Evolutionary conservation across 2,888 invertebrate genomes (phyloP).

Genomic region (Dyspetes luteomarginatus): DNA sequence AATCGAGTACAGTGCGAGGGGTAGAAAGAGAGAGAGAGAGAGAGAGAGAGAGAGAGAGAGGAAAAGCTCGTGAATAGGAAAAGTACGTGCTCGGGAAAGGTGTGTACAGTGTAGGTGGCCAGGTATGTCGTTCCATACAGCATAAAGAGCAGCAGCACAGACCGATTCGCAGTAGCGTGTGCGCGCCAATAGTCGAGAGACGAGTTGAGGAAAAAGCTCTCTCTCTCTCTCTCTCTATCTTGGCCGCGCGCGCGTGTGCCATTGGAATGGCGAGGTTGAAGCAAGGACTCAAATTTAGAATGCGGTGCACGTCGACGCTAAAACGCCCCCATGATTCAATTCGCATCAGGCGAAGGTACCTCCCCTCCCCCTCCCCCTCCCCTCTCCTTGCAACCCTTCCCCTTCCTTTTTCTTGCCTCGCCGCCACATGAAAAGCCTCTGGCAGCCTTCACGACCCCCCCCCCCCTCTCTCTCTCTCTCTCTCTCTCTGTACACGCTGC

Average conservation of each 20-base stretch:
- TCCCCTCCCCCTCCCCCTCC: slow-evolving; percentile 6
- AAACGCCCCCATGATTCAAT: slow-evolving; percentile 83
- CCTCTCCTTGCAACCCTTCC: background rate
- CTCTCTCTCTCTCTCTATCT: slow-evolving; percentile 20
- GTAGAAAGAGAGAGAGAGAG: slow-evolving; percentile 5
- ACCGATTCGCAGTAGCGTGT: slow-evolving; percentile 39
- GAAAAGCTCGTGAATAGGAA: slow-evolving; percentile 69
- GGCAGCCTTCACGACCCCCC: slow-evolving; percentile 39
- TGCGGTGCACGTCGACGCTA: slow-evolving; percentile 81
- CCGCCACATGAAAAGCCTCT: slow-evolving; percentile 30
- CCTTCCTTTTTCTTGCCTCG: background rate
- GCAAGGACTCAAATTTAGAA: slow-evolving; percentile 77
- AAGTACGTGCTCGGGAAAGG: slow-evolving; percentile 54
- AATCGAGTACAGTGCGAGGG: too few relatives aligned
- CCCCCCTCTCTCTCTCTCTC: background rate
- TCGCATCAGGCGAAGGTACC: slow-evolving; percentile 78
- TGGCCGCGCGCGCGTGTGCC: background rate
- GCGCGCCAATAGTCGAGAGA: slow-evolving; percentile 25
- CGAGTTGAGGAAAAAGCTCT: slow-evolving; percentile 49
- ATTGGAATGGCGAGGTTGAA: slow-evolving; percentile 48
- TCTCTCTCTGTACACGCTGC: slow-evolving; percentile 9
- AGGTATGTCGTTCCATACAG: slow-evolving; percentile 66
- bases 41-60: slow-evolving; percentile 18
- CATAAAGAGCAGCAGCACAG: slow-evolving; percentile 54
- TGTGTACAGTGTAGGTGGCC: slow-evolving; percentile 66